phyloP scores from a whole-genome alignment of 2,888 invertebrate genomes.

The Melipona bicolor region DNA sequence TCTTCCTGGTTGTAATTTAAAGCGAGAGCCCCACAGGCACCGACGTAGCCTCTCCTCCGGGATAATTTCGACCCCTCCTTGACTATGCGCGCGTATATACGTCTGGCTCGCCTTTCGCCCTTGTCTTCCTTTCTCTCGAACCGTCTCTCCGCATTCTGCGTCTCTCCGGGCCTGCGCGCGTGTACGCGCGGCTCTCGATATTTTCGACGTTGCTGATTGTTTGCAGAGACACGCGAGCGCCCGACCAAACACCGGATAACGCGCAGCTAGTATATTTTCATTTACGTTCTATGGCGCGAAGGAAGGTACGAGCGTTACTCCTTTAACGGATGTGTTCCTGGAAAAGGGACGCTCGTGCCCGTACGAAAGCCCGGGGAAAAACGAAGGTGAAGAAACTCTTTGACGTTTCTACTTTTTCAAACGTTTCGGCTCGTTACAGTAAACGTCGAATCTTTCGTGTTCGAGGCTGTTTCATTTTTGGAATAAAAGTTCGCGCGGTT shows the following conservation, averaged over 20 bases:
- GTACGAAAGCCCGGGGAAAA: conserved; percentile 12
- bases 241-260: conserved; percentile 20
- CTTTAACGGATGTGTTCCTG: conserved; percentile 60
- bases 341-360: conserved; percentile 40
- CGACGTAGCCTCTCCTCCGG: conserved; percentile 44
- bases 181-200: conserved; percentile 35
- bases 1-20: conserved; percentile 73
- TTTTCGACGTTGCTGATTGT: conserved; percentile 51
- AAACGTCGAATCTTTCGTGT: not conserved
- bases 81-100: conserved; percentile 40
- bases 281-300: conserved; percentile 35
- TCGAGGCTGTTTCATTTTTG: not conserved
- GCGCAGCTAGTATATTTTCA: conserved; percentile 62
- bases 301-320: conserved; percentile 53
- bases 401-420: conserved; percentile 11
- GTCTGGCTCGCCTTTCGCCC: conserved; percentile 50
- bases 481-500: conserved; percentile 10
- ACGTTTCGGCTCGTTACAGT: not conserved
- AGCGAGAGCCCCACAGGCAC: conserved; percentile 60
- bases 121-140: conserved; percentile 32
- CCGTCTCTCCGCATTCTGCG: conserved; percentile 23
- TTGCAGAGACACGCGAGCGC: conserved; percentile 37
- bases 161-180: not conserved
- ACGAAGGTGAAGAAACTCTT: conserved; percentile 35
- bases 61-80: conserved; percentile 62